Evolutionary conservation across 2,113 vertebrate genomes (phyloP), one percentile per base, ranked within the genome.

Genomic region (Equus przewalskii): DNA sequence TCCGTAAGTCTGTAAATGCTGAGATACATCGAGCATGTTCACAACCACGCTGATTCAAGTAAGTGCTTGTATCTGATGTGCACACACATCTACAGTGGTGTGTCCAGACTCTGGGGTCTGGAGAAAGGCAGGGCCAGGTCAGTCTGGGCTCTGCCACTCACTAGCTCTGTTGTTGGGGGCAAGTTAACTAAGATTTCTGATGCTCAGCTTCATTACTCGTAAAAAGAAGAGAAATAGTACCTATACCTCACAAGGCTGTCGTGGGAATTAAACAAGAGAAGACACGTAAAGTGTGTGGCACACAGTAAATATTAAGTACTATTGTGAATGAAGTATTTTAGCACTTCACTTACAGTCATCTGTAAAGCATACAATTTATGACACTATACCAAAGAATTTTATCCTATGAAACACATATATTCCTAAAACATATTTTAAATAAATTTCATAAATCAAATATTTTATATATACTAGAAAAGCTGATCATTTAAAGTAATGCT

Each of bases 1-100:
- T 41, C 60, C 19, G 0, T 3, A 11, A 15, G 10, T 33, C 76
- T 22, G 60, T 0, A 4, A 4, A 65, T 9, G 64, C 13, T 10
- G 13, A 83, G 16, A 41, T 7, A 56, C 41, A 64, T 1, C 33
- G 16, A 72, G 64, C 24, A 11, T 8, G 30, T 33, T 84, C 51
- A 24, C 3, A 49, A 56, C 11, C 6, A 10, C 41, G 54, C 16
- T 60, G 62, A 56, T 24, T 81, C 14, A 44, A 54, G 46, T 8
- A 49, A 28, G 21, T 33, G 9, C 46, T 7, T 21, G 56, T 19
- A 22, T 3, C 7, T 13, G 84, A 14, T 9, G 8, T 12, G 18
- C 41, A 76, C 1, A 41, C 36, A 12, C 28, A 22, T 6, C 13
- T 1, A 9, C 28, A 67, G 6, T 1, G 13, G 24, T 33, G 33